phyloP scores from a whole-genome alignment of 1,140 invertebrate genomes.

The Pseudobourletiella spinata region DNA sequence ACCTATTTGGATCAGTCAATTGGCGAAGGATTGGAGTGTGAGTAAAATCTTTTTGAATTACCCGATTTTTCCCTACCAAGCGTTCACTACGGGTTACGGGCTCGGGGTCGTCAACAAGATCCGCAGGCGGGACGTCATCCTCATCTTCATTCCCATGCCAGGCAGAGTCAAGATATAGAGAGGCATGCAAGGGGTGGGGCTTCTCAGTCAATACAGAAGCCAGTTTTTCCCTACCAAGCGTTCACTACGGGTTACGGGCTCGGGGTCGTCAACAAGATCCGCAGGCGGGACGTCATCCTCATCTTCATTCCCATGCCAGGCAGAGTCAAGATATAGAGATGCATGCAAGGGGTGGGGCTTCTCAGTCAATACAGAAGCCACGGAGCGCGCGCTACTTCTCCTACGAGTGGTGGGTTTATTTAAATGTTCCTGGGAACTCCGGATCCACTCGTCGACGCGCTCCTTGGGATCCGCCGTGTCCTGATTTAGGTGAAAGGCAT shows the following conservation, averaged over 20 bases:
- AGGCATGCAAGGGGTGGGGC: conserved; percentile 12
- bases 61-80: too few species aligned
- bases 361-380: neutral
- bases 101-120: neutral
- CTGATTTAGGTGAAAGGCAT: neutral
- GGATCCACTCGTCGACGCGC: conserved; percentile 2
- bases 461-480: conserved; percentile 3
- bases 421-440: conserved; percentile 4
- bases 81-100: neutral
- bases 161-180: conserved; percentile 20
- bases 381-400: neutral
- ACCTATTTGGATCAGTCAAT: too few species aligned
- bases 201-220: too few species aligned
- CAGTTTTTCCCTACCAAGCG: too few species aligned
- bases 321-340: conserved; percentile 20
- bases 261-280: neutral
- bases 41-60: too few species aligned
- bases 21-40: too few species aligned
- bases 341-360: conserved; percentile 3
- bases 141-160: conserved; percentile 12
- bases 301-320: conserved; percentile 13
- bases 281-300: neutral
- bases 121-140: neutral
- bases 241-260: neutral
- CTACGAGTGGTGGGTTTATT: neutral